Base-by-base conservation (phyloP, 2,888 invertebrate genomes). In the Lasius platythorax region DNA sequence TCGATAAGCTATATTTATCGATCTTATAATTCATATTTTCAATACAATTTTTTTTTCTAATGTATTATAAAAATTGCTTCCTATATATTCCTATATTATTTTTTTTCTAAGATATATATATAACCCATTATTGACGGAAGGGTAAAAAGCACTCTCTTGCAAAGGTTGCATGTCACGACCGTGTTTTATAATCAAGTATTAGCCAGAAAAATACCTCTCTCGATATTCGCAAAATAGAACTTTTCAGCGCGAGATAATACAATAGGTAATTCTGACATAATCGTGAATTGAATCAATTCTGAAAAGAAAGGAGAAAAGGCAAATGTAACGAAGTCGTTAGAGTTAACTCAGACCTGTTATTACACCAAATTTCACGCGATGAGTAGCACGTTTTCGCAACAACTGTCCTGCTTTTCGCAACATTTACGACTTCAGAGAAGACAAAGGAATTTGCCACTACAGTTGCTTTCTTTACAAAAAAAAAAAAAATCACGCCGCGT, bases 291-390 rank as follows among this genome's bases (percentile, higher is more conserved):
- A 79, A 72, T 79, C 61, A 70, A 72, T 33, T 79, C 5, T 33
- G 5, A 53, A 53, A 50, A 50, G 73, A 73, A 73, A 58, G 37
- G 37, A 61, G 46, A 37, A 37, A 33, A 68, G 28, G 18, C 23
- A 67, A 67, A 53, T 75, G 50, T 37, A 76, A 76, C 66, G 18
- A 46, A 72, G 33, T 4, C 33, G 12, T 46, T 50, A 72, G 40
- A 68, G 30, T 58, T 58, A 68, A 6, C 58, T 58, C 70, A n/a
- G 23, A 33, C 9, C 40, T 72, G 11, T 70, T 70, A 72, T 72
- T 79, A 63, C 72, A 37, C 11, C 12, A 46, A 79, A 72, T 72
- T 79, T 79, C 72, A 72, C 72, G 79, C 79, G 37, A 79, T 12
- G 37, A 72, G 28, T 43, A 68, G 46, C 46, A 46, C 61, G 33